Base-by-base conservation (phyloP, 1,140 invertebrate genomes). In the Zaprionus capensis region DNA sequence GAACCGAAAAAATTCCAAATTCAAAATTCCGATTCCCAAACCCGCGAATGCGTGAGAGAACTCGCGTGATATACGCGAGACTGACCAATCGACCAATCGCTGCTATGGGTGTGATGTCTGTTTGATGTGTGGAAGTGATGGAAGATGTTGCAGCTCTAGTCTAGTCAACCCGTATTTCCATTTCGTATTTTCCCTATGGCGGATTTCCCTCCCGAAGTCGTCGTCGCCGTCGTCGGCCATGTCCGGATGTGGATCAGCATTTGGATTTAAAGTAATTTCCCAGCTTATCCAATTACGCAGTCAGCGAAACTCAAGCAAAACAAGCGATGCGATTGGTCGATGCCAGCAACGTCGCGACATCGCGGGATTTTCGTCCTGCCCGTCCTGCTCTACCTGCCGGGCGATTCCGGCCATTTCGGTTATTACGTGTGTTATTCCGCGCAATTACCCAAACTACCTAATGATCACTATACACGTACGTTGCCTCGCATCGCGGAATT, bases 281-380 rank as follows among this genome's bases (percentile, higher is more conserved):
- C 85, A 76, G 78, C 72, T 91, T 90, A 91, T 90, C 90, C 85
- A 91, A 91, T 91, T 91, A 91, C 80, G 85, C 81, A 92, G 90
- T 91, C 90, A 91, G 77, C 80, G 59, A 86, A 91, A 90, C 74
- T 90, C 84, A 88, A 87, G 84, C 84, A 81, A 83, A 91, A 82
- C 72, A 78, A 59, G 41, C 56, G 41, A 24, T 11, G n/a, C 53
- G 58, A 78, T 74, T 71, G 68, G 76, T 49, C 65, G 56, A 66
- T 55, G 3, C 38, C 51, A 46, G 3, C 6, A 7, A 28, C 22
- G 51, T 55, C 2, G 46, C 56, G 55, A 44, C n/a, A n/a, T 28
- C 22, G 57, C 44, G 78, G 81, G 69, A 83, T 71, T 73, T 84
- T 84, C 51, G 34, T 46, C 53, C 22, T 28, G 17, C 9, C 41